Percentiles rank a stretch among this genome's conserved stretches.
These are phyloP conservation scores for Venustaconcha ellipsiformis DNA, from an alignment of 1,140 invertebrate genomes.

Conservation along the genomic window DNA sequence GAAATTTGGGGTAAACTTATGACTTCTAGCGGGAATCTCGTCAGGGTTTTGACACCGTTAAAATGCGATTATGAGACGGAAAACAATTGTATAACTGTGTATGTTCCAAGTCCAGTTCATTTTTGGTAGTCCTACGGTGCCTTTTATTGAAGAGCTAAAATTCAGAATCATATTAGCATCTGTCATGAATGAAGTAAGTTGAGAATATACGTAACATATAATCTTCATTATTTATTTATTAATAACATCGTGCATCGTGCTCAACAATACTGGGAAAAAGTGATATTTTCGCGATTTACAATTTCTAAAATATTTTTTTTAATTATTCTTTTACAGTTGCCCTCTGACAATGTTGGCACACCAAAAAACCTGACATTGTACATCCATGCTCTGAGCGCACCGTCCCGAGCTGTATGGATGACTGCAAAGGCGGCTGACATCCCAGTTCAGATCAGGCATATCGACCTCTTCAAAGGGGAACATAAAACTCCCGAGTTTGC, in stretches of 20 bases:
- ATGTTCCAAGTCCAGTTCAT: too few species aligned
- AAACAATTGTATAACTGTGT: too few species aligned
- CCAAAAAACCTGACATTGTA: conserved; percentile 34
- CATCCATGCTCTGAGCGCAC: conserved; percentile 39
- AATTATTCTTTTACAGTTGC: not conserved
- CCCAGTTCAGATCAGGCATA: conserved; percentile 34
- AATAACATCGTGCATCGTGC: not conserved
- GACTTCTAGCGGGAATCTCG: too few species aligned
- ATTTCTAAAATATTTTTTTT: not conserved
- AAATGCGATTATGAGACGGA: too few species aligned
- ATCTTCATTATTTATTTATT: not conserved
- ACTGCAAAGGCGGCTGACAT: conserved; percentile 38
- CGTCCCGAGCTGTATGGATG: conserved; percentile 42
- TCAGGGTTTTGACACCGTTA: too few species aligned
- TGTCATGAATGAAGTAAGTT: too few species aligned
- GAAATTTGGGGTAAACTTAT: too few species aligned
- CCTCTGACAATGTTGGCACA: not conserved
- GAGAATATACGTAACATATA: too few species aligned
- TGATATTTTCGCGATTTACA: not conserved
- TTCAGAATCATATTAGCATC: too few species aligned
- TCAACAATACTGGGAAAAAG: not conserved
- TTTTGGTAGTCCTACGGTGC: too few species aligned
- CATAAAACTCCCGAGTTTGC: conserved; percentile 45
- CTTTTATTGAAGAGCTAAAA: too few species aligned
- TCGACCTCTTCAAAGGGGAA: conserved; percentile 44